These are phyloP conservation scores for Bubo bubo DNA, from an alignment of 2,113 vertebrate species.

Conservation along the genomic window DNA sequence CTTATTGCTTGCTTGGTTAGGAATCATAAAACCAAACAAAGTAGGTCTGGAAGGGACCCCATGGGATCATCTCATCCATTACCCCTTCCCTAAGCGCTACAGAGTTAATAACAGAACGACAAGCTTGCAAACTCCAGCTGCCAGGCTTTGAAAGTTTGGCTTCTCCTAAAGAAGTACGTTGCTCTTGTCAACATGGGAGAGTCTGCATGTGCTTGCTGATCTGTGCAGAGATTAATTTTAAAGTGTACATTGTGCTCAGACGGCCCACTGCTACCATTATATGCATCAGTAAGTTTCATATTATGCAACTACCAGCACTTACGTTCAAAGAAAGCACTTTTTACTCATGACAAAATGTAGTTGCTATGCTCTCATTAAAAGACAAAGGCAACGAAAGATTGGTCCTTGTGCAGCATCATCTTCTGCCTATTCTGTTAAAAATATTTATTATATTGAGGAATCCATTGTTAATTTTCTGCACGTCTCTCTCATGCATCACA, in stretches of 20 bases:
- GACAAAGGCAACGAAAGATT: background rate
- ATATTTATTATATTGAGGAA: background rate
- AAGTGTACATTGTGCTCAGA: background rate
- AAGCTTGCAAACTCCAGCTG: slow-evolving; percentile 28
- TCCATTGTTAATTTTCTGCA: background rate
- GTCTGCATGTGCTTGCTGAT: slow-evolving; percentile 22
- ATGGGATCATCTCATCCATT: slow-evolving; percentile 17
- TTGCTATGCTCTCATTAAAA: slow-evolving; percentile 2
- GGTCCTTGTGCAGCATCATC: background rate
- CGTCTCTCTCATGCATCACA: background rate
- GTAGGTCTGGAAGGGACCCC: background rate
- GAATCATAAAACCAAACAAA: slow-evolving; percentile 40
- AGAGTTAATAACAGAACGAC: slow-evolving; percentile 10
- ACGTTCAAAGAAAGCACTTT: background rate
- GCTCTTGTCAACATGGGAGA: slow-evolving; percentile 30
- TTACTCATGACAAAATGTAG: background rate
- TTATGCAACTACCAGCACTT: slow-evolving; percentile 43
- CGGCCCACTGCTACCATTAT: slow-evolving; percentile 3
- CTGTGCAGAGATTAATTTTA: slow-evolving; percentile 52
- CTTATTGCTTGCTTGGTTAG: slow-evolving; percentile 10
- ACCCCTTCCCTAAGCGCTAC: background rate
- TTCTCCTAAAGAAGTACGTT: background rate
- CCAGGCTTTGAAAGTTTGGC: slow-evolving; percentile 10
- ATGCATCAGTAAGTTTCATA: slow-evolving; percentile 34
- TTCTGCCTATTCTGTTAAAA: background rate